phyloP scores from a whole-genome alignment of 2,888 invertebrate species.

The Volucella zonaria region DNA sequence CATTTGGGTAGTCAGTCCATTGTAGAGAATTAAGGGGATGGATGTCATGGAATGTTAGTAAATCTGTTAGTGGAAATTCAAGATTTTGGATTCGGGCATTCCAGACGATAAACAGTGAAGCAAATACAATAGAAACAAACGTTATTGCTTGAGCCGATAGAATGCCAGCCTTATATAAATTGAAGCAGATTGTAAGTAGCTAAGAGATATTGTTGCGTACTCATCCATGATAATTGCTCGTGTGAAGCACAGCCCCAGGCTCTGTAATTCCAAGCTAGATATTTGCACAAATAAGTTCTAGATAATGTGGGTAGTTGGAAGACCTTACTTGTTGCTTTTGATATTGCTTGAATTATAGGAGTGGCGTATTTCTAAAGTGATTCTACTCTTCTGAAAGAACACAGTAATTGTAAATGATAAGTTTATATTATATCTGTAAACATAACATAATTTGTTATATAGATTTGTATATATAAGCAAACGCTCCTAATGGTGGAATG shows the following conservation, averaged over 20 bases:
- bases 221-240: neutral
- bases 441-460: too few relatives aligned
- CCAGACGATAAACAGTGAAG: constrained; percentile 5
- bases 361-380: too few relatives aligned
- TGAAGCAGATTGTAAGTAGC: constrained; percentile 2
- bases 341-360: too few relatives aligned
- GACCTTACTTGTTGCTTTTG: too few relatives aligned
- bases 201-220: neutral
- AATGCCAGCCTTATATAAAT: neutral
- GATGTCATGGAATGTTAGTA: constrained; percentile 9
- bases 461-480: too few relatives aligned
- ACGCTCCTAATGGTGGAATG: too few relatives aligned
- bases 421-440: too few relatives aligned
- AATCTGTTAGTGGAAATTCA: constrained; percentile 22
- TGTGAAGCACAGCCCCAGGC: neutral
- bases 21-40: neutral
- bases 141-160: constrained; percentile 1
- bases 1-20: neutral
- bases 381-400: too few relatives aligned
- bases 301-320: too few relatives aligned
- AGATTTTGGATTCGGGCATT: constrained; percentile 14
- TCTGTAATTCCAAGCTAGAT: too few relatives aligned
- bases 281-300: too few relatives aligned
- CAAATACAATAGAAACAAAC: neutral
- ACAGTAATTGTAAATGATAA: too few relatives aligned